Conservation (phyloP, 1,140 invertebrate species). For the Meloidogyne floridensis region DNA sequence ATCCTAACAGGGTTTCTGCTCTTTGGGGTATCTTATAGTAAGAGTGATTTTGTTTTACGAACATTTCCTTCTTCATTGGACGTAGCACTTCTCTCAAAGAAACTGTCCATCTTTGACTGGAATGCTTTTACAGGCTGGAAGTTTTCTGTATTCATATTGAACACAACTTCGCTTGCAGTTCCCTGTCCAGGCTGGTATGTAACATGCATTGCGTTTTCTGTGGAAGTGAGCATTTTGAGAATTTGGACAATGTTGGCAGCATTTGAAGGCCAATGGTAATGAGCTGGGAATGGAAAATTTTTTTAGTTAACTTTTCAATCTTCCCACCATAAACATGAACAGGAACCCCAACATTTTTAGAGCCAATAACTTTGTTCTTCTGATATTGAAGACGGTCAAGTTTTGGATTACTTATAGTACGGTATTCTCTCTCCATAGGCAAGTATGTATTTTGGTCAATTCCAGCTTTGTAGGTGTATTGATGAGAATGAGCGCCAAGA, state of each 20-base stretch:
- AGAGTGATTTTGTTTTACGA: not conserved
- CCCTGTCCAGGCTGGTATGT: constrained; percentile 7
- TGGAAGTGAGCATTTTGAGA: not conserved
- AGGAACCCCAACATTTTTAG: constrained; percentile 14
- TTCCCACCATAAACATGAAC: constrained; percentile 17
- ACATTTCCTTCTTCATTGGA: not conserved
- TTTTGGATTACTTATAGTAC: constrained; percentile 5
- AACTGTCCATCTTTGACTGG: constrained; percentile 12
- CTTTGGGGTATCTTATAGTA: too few species aligned
- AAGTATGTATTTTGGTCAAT: not conserved
- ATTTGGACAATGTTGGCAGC: not conserved
- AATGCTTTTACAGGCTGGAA: not conserved
- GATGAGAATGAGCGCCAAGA: constrained; percentile 38
- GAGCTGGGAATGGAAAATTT: not conserved
- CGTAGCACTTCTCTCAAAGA: constrained; percentile 13
- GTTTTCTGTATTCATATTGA: not conserved
- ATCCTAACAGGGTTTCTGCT: too few species aligned
- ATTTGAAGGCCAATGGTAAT: constrained; percentile 16
- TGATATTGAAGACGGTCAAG: constrained; percentile 9
- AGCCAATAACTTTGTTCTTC: constrained; percentile 3
- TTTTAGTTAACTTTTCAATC: not conserved
- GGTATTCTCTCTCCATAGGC: not conserved
- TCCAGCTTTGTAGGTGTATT: constrained; percentile 46
- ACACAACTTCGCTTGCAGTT: not conserved
- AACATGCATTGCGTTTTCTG: constrained; percentile 17